Evolutionary conservation across 2,113 vertebrate genomes (phyloP).

Genomic region (Alces alces): DNA sequence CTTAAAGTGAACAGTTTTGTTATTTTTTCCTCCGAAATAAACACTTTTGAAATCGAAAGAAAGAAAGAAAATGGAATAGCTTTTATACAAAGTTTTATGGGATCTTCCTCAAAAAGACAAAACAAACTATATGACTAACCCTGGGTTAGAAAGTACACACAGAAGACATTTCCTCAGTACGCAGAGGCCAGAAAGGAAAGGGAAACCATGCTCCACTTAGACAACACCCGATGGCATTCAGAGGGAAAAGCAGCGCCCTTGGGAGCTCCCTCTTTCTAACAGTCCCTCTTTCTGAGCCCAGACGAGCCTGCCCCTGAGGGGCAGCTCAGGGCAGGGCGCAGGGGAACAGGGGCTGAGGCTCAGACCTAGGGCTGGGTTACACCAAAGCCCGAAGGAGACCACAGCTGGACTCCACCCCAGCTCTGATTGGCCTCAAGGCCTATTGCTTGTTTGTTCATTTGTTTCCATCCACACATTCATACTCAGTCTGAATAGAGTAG

Average conservation of each 20-base stretch:
- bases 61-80: neutral
- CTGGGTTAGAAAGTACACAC: neutral
- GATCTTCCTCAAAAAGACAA: neutral
- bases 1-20: neutral
- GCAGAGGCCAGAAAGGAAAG: neutral
- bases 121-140: neutral
- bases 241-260: fast-evolving
- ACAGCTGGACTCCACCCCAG: neutral
- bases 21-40: neutral
- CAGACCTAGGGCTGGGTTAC: neutral
- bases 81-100: neutral
- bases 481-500: neutral
- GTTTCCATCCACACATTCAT: neutral
- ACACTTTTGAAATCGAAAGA: neutral
- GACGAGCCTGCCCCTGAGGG: neutral
- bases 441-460: neutral
- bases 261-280: neutral
- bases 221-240: fast-evolving
- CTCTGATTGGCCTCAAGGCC: neutral
- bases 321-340: neutral
- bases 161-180: neutral
- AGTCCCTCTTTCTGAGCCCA: neutral
- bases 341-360: neutral
- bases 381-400: neutral
- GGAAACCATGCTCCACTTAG: neutral